Base-by-base conservation (phyloP, 2,888 invertebrate species). In the Chrysopilus asiliformis region DNA sequence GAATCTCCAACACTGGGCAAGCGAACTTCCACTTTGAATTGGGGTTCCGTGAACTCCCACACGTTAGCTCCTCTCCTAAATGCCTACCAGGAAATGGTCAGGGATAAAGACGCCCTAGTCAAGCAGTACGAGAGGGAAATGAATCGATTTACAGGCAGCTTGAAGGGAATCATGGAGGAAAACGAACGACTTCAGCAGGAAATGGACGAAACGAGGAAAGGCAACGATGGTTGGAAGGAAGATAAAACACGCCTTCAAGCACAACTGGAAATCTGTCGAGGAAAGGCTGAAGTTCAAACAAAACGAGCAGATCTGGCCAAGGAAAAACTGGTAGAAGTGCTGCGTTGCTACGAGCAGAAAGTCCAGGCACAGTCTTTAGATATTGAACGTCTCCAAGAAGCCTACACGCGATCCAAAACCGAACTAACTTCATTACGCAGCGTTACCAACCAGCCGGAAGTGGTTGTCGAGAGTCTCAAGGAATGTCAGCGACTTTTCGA, bases 401-500 rank as follows among this genome's bases (percentile, higher is more conserved):
- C 61, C 1, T 64, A 57, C 27, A 47, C 53, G 0, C 55, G 63
- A 17, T 54, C 60, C 32, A 64, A 62, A 36, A 44, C 53, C 1
- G 63, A 64, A 40, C 40, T 63, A 28, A 47, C 55, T 0, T 45
- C 53, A 0, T 27, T 58, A 0, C 58, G 56, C 38, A 57, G 51
- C 36, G 19, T 49, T 0, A 46, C 53, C 8, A 42, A 51, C 7
- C 43, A 49, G 17, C 56, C 58, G 3, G 39, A 49, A 10, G 32
- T 37, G 4, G 41, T 43, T 6, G 74, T 72, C 22, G 62, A 76
- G 3, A 68, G 79, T 3, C 68, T 84, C 2, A 76, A 77, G 32
- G 80, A 84, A 51, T 84, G 82, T 48, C 80, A 79, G 54, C 66
- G 76, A 37, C 67, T 82, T 48, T 68, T 83, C 44, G 82, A 84